phyloP scores from a whole-genome alignment of 2,797 vertebrate species.

The Alfaro cultratus region DNA sequence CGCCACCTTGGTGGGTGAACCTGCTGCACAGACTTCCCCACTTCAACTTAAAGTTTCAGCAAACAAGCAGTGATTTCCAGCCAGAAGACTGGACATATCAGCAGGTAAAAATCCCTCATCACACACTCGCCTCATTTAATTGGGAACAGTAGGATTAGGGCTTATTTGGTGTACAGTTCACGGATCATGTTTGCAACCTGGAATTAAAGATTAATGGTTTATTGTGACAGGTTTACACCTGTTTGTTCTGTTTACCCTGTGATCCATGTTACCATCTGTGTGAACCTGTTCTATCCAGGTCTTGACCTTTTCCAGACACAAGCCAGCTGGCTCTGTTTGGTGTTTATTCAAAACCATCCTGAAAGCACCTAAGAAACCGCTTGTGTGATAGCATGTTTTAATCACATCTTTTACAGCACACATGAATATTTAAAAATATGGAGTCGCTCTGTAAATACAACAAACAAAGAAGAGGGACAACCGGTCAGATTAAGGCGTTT shows the following conservation, averaged over 20 bases:
- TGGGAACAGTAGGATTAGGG: background rate
- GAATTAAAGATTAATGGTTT: slow-evolving; percentile 8
- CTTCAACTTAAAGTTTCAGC: slow-evolving; percentile 89
- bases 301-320: slow-evolving; percentile 44
- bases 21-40: slow-evolving; percentile 93
- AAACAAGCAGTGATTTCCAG: slow-evolving; percentile 88
- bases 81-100: slow-evolving; percentile 91
- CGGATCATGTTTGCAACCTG: background rate
- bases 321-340: slow-evolving; percentile 47
- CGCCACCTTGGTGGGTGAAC: slow-evolving; percentile 95
- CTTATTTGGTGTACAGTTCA: background rate
- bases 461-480: background rate
- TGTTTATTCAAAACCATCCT: slow-evolving; percentile 21
- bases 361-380: slow-evolving; percentile 2
- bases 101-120: slow-evolving; percentile 80
- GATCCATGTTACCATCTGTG: slow-evolving; percentile 72
- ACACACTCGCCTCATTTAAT: background rate
- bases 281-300: slow-evolving; percentile 17
- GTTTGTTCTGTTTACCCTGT: slow-evolving; percentile 44
- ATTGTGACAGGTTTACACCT: slow-evolving; percentile 40
- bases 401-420: background rate
- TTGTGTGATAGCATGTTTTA: background rate
- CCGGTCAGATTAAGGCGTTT: slow-evolving; percentile 23
- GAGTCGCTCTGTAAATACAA: background rate
- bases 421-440: background rate